Evolutionary conservation across 2,113 vertebrate species (phyloP).

Genomic region (Prinia subflava): DNA sequence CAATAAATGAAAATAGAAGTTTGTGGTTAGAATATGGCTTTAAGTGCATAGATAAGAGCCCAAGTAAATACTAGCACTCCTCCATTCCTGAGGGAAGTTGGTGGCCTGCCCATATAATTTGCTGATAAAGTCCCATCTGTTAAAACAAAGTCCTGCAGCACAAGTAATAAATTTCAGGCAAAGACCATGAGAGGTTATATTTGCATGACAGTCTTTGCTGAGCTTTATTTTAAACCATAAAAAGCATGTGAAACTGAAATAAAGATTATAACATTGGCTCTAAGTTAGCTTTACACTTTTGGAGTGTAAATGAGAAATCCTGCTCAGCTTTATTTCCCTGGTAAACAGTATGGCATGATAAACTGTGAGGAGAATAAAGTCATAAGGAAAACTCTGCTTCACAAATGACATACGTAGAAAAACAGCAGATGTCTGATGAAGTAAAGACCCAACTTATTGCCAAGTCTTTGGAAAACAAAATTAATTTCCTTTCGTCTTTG

Average conservation of each 20-base stretch:
- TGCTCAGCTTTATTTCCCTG: conserved; percentile 14
- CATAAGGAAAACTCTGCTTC: conserved; percentile 75
- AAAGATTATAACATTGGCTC: conserved; percentile 66
- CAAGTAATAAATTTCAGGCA: conserved; percentile 74
- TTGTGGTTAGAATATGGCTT: conserved; percentile 67
- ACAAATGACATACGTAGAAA: conserved; percentile 77
- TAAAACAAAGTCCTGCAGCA: conserved; percentile 76
- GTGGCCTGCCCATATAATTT: conserved; percentile 76
- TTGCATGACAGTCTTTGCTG: conserved; percentile 68
- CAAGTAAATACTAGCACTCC: conserved; percentile 70
- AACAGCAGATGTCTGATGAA: conserved; percentile 84
- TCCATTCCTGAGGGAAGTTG: conserved; percentile 73
- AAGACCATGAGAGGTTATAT: conserved; percentile 71
- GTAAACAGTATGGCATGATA: conserved; percentile 69
- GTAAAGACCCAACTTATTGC: conserved; percentile 74
- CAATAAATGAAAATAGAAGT: conserved; percentile 67
- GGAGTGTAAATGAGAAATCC: conserved; percentile 62
- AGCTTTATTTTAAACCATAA: conserved; percentile 61
- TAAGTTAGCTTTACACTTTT: conserved; percentile 62
- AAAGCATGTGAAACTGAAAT: conserved; percentile 73
- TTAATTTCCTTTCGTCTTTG: conserved; percentile 85
- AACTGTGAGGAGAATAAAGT: conserved; percentile 75
- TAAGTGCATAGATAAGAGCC: conserved; percentile 76
- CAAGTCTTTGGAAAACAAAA: conserved; percentile 82
- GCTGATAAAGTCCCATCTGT: conserved; percentile 85